Evolutionary conservation across 2,888 invertebrate species (phyloP).

Genomic region (Phlogophora meticulosa): DNA sequence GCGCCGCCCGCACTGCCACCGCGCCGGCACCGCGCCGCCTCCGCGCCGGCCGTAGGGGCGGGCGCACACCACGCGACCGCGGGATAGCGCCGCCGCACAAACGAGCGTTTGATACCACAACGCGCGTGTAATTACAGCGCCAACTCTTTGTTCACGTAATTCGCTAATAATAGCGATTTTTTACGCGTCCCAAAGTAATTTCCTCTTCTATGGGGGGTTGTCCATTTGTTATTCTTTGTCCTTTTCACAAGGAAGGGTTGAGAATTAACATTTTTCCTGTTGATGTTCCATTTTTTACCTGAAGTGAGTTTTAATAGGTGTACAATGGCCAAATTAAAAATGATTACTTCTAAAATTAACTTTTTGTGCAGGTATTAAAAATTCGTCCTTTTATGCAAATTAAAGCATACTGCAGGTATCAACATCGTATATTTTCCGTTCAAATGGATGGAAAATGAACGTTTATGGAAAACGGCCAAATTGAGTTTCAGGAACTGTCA

Average conservation of each 20-base stretch:
- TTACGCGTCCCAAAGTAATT: constrained; percentile 60
- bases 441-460: constrained; percentile 50
- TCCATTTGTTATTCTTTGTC: constrained; percentile 61
- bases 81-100: constrained; percentile 41
- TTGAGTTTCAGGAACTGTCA: constrained; percentile 60
- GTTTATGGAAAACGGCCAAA: constrained; percentile 62
- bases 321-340: constrained; percentile 16
- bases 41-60: constrained; percentile 15
- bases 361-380: constrained; percentile 1
- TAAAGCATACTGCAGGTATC: constrained; percentile 47
- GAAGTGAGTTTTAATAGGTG: constrained; percentile 16
- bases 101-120: constrained; percentile 64
- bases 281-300: constrained; percentile 31
- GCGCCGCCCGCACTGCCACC: too few relatives aligned
- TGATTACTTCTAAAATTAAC: constrained; percentile 17
- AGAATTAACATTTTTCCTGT: constrained; percentile 44
- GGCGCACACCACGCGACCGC: constrained; percentile 21
- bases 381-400: constrained; percentile 40
- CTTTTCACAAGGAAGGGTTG: constrained; percentile 37
- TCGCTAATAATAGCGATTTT: constrained; percentile 65
- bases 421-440: constrained; percentile 46
- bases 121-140: constrained; percentile 56
- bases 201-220: constrained; percentile 50
- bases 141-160: constrained; percentile 64
- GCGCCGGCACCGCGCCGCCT: too few relatives aligned